Conservation (phyloP, 2,888 invertebrate species). For the Agrotis segetum region DNA sequence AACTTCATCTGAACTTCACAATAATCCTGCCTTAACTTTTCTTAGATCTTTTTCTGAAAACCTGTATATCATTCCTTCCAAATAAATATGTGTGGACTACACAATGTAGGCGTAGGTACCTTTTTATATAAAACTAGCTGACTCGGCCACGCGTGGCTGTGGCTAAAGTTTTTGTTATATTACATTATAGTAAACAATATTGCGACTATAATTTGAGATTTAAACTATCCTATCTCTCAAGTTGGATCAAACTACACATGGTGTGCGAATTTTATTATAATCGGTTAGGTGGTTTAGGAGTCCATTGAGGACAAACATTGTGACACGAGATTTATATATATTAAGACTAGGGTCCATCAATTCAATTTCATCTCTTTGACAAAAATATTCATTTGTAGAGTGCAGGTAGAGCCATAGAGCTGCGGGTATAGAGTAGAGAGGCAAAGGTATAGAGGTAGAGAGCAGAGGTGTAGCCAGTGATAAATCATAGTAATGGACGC, state of each 20-base stretch:
- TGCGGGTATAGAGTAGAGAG: not conserved
- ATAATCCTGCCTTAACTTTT: not conserved
- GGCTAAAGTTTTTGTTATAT: too few species aligned
- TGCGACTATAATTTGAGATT: too few species aligned
- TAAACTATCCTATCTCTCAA: too few species aligned
- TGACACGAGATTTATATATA: too few species aligned
- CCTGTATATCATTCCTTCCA: not conserved
- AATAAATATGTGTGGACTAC: not conserved
- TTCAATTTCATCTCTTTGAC: conserved; percentile 31
- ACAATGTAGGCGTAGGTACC: conserved; percentile 1
- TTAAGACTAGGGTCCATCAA: too few species aligned
- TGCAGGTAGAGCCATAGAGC: conserved; percentile 25
- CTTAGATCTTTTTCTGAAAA: not conserved
- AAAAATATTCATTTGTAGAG: conserved; percentile 38
- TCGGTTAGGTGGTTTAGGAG: too few species aligned
- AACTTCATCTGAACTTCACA: not conserved
- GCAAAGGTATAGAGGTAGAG: conserved; percentile 15
- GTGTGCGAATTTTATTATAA: too few species aligned
- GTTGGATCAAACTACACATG: too few species aligned
- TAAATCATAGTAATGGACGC: conserved; percentile 71
- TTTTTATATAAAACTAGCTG: conserved; percentile 24
- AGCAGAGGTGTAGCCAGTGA: conserved; percentile 44
- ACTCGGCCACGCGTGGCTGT: too few species aligned
- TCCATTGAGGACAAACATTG: too few species aligned
- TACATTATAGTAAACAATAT: too few species aligned